A percentile compares a stretch with the other conserved stretches of the same genome.
Conservation (phyloP, 2,113 vertebrate genomes). For the Daphoenositta chrysoptera region DNA sequence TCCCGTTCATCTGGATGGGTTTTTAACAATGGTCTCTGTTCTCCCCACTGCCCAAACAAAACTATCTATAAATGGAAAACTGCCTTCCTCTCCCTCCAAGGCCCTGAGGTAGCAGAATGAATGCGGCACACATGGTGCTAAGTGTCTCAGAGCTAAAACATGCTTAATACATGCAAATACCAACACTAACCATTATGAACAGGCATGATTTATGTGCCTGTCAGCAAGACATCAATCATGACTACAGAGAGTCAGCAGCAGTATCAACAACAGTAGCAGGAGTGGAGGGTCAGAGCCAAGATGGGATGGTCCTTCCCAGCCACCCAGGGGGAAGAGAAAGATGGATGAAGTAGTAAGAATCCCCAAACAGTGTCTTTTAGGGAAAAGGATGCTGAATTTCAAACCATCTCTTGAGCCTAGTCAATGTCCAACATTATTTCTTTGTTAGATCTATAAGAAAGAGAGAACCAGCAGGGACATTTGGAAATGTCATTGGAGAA, state of each 20-base stretch:
- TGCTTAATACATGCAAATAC: slow-evolving; percentile 54
- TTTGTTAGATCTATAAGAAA: not conserved
- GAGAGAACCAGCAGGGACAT: not conserved
- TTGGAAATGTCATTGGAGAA: slow-evolving; percentile 36
- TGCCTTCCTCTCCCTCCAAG: not conserved
- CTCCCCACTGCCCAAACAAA: slow-evolving; percentile 31
- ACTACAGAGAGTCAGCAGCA: slow-evolving; percentile 60
- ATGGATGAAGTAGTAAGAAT: slow-evolving; percentile 56
- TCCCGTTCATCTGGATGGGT: slow-evolving; percentile 2
- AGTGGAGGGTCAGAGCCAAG: slow-evolving; percentile 64
- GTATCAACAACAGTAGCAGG: slow-evolving; percentile 67
- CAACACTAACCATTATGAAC: slow-evolving; percentile 52
- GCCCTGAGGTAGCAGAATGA: slow-evolving; percentile 15
- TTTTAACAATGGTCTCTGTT: slow-evolving; percentile 41
- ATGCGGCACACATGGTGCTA: slow-evolving; percentile 31
- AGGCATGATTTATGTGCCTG: slow-evolving; percentile 64
- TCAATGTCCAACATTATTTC: not conserved
- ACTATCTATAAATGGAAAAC: not conserved
- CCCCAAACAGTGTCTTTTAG: not conserved
- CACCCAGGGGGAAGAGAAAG: slow-evolving; percentile 56
- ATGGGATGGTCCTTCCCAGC: slow-evolving; percentile 58
- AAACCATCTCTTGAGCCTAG: not conserved
- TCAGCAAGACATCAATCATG: slow-evolving; percentile 71
- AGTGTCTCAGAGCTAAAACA: slow-evolving; percentile 54
- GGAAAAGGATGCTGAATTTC: not conserved